Percentiles rank a stretch among this genome's conserved stretches.
Evolutionary conservation across 2,888 invertebrate genomes (phyloP).

Genomic region (Rapana venosa): DNA sequence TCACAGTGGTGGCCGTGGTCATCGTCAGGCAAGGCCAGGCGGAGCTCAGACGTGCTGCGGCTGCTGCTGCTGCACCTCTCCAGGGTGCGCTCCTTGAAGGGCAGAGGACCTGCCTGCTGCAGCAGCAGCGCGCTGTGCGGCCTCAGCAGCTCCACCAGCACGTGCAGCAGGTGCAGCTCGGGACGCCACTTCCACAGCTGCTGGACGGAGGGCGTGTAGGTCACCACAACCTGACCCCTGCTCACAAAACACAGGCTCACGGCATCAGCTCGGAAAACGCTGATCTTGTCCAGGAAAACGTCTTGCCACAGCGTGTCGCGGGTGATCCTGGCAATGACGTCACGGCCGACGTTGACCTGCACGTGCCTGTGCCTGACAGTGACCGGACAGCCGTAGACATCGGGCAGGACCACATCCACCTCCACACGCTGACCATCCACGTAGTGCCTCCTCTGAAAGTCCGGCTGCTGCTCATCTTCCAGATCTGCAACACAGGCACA

Average conservation of each 20-base stretch:
- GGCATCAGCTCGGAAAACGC: neutral
- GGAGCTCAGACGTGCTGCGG: neutral
- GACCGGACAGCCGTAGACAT: neutral
- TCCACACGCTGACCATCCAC: neutral
- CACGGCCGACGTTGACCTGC: neutral
- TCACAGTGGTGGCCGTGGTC: neutral
- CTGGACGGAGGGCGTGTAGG: neutral
- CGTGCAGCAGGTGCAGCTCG: neutral
- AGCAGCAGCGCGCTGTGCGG: neutral
- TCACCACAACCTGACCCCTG: neutral
- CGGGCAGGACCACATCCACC: neutral
- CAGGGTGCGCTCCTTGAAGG: neutral
- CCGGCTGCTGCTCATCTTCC: too few relatives aligned
- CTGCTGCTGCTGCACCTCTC: neutral
- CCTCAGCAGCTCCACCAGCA: neutral
- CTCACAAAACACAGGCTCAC: neutral
- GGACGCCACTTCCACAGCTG: neutral
- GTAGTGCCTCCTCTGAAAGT: too few relatives aligned
- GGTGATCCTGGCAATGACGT: neutral
- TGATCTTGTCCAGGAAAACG: neutral
- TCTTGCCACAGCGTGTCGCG: neutral
- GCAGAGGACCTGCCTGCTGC: neutral
- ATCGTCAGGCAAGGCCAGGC: neutral
- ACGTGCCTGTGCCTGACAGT: neutral
- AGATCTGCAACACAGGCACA: too few relatives aligned